These are phyloP conservation scores for Cydia pomonella DNA, from an alignment of 1,140 invertebrate species.

Conservation along the genomic window DNA sequence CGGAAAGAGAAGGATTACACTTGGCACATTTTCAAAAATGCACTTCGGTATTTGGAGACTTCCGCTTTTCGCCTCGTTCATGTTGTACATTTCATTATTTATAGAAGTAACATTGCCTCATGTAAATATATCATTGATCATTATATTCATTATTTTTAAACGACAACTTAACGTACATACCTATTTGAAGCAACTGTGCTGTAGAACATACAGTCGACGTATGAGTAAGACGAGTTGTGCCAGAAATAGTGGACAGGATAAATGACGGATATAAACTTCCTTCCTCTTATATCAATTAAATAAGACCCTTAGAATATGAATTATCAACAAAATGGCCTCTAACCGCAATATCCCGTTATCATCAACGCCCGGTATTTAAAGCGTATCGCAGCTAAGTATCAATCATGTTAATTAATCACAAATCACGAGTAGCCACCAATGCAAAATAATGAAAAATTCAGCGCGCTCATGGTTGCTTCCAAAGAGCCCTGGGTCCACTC, in stretches of 20 bases:
- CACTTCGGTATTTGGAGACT: conserved; percentile 16
- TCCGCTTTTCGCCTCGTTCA: neutral
- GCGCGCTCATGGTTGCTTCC: too few species aligned
- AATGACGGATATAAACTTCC: conserved; percentile 1
- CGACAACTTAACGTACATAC: too few species aligned
- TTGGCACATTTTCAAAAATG: conserved; percentile 27
- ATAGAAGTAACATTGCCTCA: too few species aligned
- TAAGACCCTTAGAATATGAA: neutral
- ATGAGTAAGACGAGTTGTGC: neutral
- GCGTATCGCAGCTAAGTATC: neutral
- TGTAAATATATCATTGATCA: too few species aligned
- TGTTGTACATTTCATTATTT: neutral
- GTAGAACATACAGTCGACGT: neutral
- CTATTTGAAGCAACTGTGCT: neutral
- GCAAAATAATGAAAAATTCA: too few species aligned
- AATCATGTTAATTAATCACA: too few species aligned
- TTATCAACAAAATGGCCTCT: neutral
- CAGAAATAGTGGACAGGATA: neutral
- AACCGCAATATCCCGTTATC: neutral
- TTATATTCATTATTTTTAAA: too few species aligned
- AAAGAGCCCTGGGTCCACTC: too few species aligned
- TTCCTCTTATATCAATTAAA: neutral
- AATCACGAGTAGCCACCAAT: too few species aligned
- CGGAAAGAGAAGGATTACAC: conserved; percentile 14
- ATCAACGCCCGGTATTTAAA: neutral